Evolutionary conservation across 2,797 vertebrate genomes (phyloP).

Genomic region (Setipinna tenuifilis): DNA sequence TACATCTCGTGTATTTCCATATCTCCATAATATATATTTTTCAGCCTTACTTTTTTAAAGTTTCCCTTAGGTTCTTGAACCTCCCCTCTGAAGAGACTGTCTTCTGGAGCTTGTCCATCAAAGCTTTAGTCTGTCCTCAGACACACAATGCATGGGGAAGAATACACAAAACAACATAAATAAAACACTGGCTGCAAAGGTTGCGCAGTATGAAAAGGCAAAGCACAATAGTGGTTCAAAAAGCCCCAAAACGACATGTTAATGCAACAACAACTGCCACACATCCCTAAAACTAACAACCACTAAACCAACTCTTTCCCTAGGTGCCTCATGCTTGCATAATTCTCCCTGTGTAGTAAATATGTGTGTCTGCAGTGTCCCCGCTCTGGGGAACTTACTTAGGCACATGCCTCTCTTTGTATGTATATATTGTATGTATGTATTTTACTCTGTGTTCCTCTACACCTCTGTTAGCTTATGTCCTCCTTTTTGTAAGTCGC

Average conservation of each 20-base stretch:
- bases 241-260: not conserved
- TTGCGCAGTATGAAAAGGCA: not conserved
- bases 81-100: constrained; percentile 94
- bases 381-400: too few relatives aligned
- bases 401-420: too few relatives aligned
- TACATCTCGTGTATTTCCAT: constrained; percentile 9
- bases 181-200: not conserved
- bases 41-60: constrained; percentile 91
- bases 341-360: too few relatives aligned
- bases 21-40: not conserved
- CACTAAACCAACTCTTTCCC: too few relatives aligned
- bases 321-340: too few relatives aligned
- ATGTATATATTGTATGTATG: too few relatives aligned
- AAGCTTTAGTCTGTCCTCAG: constrained; percentile 84
- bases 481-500: too few relatives aligned
- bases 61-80: constrained; percentile 98
- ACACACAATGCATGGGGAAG: not conserved
- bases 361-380: too few relatives aligned
- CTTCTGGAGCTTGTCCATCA: constrained; percentile 97
- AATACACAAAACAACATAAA: not conserved
- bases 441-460: too few relatives aligned
- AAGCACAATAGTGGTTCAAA: not conserved
- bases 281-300: not conserved
- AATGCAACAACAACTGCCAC: too few relatives aligned
- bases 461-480: too few relatives aligned